Conservation (phyloP, 2,888 invertebrate species). For the Drosophila nr. perissopoda region DNA sequence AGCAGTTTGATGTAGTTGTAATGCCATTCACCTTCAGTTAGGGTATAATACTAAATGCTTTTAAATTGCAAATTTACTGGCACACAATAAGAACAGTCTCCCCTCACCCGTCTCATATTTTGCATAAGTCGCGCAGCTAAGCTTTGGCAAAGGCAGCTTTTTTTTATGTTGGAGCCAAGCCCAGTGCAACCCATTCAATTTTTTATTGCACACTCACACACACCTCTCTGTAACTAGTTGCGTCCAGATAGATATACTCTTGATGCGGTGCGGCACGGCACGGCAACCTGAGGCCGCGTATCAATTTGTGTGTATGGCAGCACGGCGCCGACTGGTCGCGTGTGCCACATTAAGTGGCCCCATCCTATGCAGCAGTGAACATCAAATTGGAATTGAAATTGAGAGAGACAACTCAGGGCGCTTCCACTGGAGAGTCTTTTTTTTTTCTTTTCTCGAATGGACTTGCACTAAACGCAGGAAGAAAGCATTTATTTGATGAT, state of each 20-base stretch:
- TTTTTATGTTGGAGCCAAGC: constrained; percentile 27
- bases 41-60: constrained; percentile 2
- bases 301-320: constrained; percentile 60
- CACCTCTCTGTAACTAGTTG: constrained; percentile 10
- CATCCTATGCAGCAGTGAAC: constrained; percentile 52
- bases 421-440: constrained; percentile 19
- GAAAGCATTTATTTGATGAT: constrained; percentile 73
- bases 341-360: constrained; percentile 76
- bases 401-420: constrained; percentile 25
- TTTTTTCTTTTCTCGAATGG: constrained; percentile 29
- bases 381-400: constrained; percentile 37
- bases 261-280: constrained; percentile 36
- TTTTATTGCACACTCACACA: not conserved
- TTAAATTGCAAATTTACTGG: constrained; percentile 17
- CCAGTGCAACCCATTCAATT: constrained; percentile 40
- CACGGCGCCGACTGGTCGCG: constrained; percentile 67
- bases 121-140: constrained; percentile 16
- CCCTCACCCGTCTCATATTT: not conserved
- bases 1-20: not conserved
- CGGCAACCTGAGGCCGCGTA: constrained; percentile 77
- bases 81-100: constrained; percentile 7
- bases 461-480: constrained; percentile 72
- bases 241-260: constrained; percentile 18
- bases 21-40: not conserved
- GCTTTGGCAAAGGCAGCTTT: not conserved